Evolutionary conservation across 2,797 vertebrate species (phyloP).

Genomic region (Taenioides sp.): DNA sequence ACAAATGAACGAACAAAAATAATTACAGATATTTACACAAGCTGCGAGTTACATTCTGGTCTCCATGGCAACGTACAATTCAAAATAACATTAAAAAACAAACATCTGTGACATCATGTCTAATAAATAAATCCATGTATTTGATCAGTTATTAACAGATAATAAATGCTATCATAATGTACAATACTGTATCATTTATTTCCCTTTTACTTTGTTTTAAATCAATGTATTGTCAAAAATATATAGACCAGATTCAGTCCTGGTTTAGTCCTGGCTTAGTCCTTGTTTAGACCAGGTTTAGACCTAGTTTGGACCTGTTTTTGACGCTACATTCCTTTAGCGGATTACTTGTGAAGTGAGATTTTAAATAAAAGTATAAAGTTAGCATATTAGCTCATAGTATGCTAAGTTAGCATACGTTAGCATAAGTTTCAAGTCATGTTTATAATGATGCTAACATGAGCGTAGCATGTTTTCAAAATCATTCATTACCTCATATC

Average conservation of each 20-base stretch:
- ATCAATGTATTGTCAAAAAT: neutral
- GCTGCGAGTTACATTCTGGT: constrained; percentile 75
- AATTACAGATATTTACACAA: constrained; percentile 98
- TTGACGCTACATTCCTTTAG: neutral
- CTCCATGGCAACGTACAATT: constrained; percentile 70
- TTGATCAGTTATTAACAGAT: constrained; percentile 49
- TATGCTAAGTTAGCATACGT: too few species aligned
- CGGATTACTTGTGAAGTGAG: too few species aligned
- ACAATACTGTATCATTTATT: neutral
- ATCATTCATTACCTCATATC: neutral
- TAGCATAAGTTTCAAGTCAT: neutral
- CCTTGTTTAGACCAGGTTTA: neutral
- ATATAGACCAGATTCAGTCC: neutral
- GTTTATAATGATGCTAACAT: neutral
- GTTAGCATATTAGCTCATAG: neutral
- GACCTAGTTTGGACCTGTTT: neutral
- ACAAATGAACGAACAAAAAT: constrained; percentile 96
- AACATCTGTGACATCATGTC: constrained; percentile 36
- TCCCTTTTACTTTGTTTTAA: neutral
- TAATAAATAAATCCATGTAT: constrained; percentile 67
- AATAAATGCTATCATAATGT: constrained; percentile 23
- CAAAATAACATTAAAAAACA: constrained; percentile 52
- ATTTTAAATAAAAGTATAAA: neutral
- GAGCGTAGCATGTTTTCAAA: neutral
- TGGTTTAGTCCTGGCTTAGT: neutral